Conservation (phyloP, 2,797 vertebrate species). For the Tinamus major region DNA sequence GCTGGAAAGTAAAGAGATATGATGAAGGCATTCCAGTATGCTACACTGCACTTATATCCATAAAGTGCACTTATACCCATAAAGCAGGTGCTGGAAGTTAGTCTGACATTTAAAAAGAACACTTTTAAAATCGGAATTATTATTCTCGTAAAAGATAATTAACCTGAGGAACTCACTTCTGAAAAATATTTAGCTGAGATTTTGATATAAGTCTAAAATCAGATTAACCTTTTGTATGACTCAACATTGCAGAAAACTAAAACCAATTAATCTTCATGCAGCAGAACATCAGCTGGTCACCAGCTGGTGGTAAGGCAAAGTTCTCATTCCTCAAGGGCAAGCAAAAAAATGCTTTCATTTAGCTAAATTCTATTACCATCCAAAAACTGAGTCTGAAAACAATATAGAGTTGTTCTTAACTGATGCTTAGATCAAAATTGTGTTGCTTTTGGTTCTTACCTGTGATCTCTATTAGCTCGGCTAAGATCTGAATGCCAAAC, state of each 20-base stretch:
- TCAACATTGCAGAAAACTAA: background rate
- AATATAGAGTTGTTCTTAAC: background rate
- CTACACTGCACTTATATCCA: background rate
- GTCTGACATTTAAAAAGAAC: background rate
- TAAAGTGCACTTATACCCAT: background rate
- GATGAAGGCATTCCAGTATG: background rate
- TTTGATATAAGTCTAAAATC: background rate
- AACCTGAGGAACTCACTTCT: background rate
- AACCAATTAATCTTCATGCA: background rate
- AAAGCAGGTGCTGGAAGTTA: background rate
- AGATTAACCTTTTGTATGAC: background rate
- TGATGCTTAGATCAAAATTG: background rate
- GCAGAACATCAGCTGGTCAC: background rate
- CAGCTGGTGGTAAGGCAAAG: background rate
- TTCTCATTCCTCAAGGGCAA: background rate
- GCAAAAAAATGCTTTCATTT: background rate
- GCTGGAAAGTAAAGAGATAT: fast-evolving
- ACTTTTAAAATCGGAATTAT: background rate
- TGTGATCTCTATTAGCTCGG: background rate
- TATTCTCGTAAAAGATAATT: background rate
- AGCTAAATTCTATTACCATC: background rate
- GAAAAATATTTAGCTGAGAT: background rate
- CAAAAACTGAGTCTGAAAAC: background rate
- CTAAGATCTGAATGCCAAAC: background rate
- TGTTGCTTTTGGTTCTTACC: background rate